Percentiles rank a stretch among this genome's conserved stretches.
These are phyloP conservation scores for Nomada lathburiana DNA, from an alignment of 2,888 invertebrate species.

Conservation along the genomic window DNA sequence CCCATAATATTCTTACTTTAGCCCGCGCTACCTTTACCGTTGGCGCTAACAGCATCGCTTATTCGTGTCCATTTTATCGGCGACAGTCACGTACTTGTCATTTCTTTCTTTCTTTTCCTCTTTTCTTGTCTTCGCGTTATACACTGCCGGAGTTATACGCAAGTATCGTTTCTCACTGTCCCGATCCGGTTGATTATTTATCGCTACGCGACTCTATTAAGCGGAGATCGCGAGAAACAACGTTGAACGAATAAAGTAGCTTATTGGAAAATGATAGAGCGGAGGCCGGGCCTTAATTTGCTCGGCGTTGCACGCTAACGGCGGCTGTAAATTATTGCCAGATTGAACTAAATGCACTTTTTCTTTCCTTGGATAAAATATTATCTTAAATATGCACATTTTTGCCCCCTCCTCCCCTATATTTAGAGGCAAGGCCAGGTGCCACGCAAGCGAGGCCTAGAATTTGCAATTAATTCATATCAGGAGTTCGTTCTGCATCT, in stretches of 20 bases:
- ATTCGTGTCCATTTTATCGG: constrained; percentile 33
- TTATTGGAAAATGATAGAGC: constrained; percentile 21
- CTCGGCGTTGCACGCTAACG: too few relatives aligned
- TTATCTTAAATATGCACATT: too few relatives aligned
- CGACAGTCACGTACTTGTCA: constrained; percentile 24
- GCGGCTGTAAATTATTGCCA: too few relatives aligned
- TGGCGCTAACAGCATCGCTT: constrained; percentile 59
- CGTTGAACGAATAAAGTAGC: not conserved
- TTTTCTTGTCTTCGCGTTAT: not conserved
- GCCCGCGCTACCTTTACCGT: constrained; percentile 77
- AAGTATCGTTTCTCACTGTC: constrained; percentile 15
- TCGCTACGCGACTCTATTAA: constrained; percentile 1
- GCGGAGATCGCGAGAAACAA: not conserved
- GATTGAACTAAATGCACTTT: too few relatives aligned
- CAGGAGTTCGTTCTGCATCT: too few relatives aligned
- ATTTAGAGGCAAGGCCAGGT: too few relatives aligned
- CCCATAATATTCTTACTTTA: constrained; percentile 79
- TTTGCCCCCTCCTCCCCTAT: too few relatives aligned
- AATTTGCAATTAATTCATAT: too few relatives aligned
- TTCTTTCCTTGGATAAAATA: too few relatives aligned
- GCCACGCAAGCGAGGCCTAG: too few relatives aligned
- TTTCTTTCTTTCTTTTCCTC: not conserved
- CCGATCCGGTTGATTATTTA: constrained; percentile 10
- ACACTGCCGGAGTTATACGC: constrained; percentile 1
- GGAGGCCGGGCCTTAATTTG: not conserved